phyloP scores from a whole-genome alignment of 1,140 invertebrate species.

The Heterodera schachtii region DNA sequence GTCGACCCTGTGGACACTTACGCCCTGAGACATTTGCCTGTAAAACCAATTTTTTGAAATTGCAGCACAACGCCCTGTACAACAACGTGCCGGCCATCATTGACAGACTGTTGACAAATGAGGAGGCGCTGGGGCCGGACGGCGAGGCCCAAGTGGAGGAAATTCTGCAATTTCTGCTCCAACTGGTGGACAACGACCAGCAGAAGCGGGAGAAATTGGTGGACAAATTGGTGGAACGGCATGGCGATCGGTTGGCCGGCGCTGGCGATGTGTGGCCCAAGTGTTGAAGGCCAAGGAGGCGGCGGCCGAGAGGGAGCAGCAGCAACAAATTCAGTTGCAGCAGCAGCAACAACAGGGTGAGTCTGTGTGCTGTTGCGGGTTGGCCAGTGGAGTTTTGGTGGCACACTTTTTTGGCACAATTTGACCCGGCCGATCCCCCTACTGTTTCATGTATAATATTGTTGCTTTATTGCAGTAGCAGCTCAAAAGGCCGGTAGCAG shows the following conservation, averaged over 20 bases:
- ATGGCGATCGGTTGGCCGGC: neutral
- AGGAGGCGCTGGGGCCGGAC: conserved; percentile 69
- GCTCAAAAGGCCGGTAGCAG: neutral
- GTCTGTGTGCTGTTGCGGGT: neutral
- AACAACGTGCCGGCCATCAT: conserved; percentile 93
- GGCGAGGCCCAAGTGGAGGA: conserved; percentile 75
- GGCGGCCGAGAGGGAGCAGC: neutral
- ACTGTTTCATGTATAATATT: neutral
- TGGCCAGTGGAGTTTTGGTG: neutral
- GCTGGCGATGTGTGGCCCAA: neutral
- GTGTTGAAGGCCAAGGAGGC: neutral
- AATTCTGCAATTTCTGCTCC: conserved; percentile 79
- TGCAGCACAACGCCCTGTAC: conserved; percentile 80
- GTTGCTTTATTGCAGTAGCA: neutral
- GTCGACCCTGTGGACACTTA: too few species aligned
- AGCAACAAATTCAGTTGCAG: neutral
- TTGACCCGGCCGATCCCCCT: too few species aligned
- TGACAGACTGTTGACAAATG: conserved; percentile 78
- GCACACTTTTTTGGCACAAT: too few species aligned
- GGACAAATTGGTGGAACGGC: conserved; percentile 74
- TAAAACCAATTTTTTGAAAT: neutral
- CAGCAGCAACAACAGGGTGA: neutral
- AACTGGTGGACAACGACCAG: conserved; percentile 81
- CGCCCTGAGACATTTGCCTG: too few species aligned
- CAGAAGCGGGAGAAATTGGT: conserved; percentile 80